Evolutionary conservation across 2,113 vertebrate genomes (phyloP).

Genomic region (Chelonoidis abingdonii): DNA sequence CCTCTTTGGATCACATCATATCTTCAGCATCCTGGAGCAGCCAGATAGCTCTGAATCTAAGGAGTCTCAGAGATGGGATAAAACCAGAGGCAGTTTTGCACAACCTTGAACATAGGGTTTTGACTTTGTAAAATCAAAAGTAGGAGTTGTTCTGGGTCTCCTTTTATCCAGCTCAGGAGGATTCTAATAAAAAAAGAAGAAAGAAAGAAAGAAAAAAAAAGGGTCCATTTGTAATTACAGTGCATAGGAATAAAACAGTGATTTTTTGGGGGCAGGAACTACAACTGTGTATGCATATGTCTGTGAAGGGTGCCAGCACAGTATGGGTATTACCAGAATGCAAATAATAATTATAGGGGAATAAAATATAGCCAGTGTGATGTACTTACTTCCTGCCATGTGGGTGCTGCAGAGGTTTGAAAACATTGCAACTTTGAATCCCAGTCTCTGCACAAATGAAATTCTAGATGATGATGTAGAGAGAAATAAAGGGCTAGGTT

Average conservation of each 20-base stretch:
- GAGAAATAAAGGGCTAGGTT: neutral
- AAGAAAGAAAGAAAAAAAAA: no score
- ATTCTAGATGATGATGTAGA: neutral
- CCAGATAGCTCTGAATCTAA: neutral
- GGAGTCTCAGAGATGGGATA: fast-evolving
- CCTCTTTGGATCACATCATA: neutral
- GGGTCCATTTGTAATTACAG: neutral
- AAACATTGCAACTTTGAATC: neutral
- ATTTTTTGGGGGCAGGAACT: neutral
- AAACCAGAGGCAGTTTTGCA: neutral
- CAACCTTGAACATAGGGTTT: no score
- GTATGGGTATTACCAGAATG: slow-evolving; percentile 20
- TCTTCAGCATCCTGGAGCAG: neutral
- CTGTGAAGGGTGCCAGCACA: neutral
- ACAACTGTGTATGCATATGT: slow-evolving; percentile 21
- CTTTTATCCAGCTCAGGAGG: neutral
- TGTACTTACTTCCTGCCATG: neutral
- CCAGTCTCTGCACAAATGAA: neutral
- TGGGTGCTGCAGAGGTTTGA: neutral
- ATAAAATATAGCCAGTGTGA: slow-evolving; percentile 20
- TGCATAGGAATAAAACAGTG: neutral
- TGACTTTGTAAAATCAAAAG: neutral
- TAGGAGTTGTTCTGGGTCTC: fast-evolving
- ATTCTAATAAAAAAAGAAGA: neutral
- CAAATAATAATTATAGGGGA: slow-evolving; percentile 40